Evolutionary conservation across 2,888 invertebrate species (phyloP), one percentile per base, ranked within the genome.

Genomic region (Anaspis maculata): DNA sequence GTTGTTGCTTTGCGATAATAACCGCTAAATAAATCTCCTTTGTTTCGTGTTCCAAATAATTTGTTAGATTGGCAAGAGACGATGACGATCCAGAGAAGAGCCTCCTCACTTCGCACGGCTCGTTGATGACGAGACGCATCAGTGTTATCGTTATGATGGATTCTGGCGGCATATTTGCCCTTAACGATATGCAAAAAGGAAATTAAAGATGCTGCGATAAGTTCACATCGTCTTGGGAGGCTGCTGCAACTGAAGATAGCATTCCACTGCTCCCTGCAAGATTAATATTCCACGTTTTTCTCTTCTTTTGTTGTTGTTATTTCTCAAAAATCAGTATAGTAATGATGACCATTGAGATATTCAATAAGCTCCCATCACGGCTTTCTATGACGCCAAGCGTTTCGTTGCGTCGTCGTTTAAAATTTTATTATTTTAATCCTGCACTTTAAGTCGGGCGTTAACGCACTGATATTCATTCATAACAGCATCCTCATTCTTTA

Each of bases 161-260:
- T 64, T 58, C 58, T 54, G 54, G 56, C 55, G 54, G 59, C 56
- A 58, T 60, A 60, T 61, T 61, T 55, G 54, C 56, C 55, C 57
- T 55, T 55, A 57, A 60, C 61, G 63, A 62, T 62, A 63, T 60
- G 62, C 62, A 57, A 58, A 59, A 58, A 62, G 64, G 64, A 64
- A 64, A 64, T 64, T 64, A 64, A 63, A 64, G 64, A 64, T 64
- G 51, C 41, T 36, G 42, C 57, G 64, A 64, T 64, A 64, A 61
- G 59, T 52, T 41, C 46, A 39, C 49, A 51, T 50, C 49, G 54
- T 42, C 51, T 46, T 37, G 39, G 32, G 43, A 45, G 46, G 42
- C 46, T 49, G 48, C 46, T 49, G 48, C 46, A 42, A 41, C 37
- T 35, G 41, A 43, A 46, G 49, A 51, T 51, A 48, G 36, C 47